Evolutionary conservation across 2,888 invertebrate species (phyloP).

Genomic region (Mesodorylaimus sp.): DNA sequence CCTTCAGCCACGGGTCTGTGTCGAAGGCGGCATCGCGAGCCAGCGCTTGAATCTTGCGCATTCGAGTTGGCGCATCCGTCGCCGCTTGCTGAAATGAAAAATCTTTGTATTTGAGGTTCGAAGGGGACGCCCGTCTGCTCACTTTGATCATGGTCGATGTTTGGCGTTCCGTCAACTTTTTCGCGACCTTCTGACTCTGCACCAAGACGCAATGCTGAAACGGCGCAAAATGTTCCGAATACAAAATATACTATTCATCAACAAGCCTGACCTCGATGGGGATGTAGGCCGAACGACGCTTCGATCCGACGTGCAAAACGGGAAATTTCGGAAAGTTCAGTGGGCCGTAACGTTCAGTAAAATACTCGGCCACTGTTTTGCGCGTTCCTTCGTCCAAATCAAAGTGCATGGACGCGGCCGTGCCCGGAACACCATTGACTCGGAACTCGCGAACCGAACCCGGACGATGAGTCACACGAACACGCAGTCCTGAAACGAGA

Average conservation of each 20-base stretch:
- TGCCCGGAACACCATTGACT: too few relatives aligned
- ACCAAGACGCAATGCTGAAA: conserved; percentile 15
- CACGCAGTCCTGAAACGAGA: too few relatives aligned
- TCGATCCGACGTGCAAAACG: conserved; percentile 25
- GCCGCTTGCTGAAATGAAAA: conserved; percentile 19
- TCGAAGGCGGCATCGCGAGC: conserved; percentile 20
- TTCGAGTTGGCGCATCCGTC: conserved; percentile 20
- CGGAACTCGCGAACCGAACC: too few relatives aligned
- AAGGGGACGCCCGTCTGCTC: background rate
- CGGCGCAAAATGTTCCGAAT: too few relatives aligned
- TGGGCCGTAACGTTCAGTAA: conserved; percentile 17
- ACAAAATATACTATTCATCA: too few relatives aligned
- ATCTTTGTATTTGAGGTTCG: background rate
- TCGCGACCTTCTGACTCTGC: conserved; percentile 22
- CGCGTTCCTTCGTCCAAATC: background rate
- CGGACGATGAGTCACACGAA: too few relatives aligned
- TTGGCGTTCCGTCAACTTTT: conserved; percentile 23
- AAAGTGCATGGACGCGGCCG: too few relatives aligned
- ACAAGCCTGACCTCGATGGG: conserved; percentile 22
- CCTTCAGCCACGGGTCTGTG: conserved; percentile 15
- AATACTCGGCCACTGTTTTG: conserved; percentile 22
- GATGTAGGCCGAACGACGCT: conserved; percentile 20
- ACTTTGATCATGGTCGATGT: conserved; percentile 9
- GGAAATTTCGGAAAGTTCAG: conserved; percentile 21
- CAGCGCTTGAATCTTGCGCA: conserved; percentile 17